Conservation (phyloP, 2,113 vertebrate species). For the Indri indri region DNA sequence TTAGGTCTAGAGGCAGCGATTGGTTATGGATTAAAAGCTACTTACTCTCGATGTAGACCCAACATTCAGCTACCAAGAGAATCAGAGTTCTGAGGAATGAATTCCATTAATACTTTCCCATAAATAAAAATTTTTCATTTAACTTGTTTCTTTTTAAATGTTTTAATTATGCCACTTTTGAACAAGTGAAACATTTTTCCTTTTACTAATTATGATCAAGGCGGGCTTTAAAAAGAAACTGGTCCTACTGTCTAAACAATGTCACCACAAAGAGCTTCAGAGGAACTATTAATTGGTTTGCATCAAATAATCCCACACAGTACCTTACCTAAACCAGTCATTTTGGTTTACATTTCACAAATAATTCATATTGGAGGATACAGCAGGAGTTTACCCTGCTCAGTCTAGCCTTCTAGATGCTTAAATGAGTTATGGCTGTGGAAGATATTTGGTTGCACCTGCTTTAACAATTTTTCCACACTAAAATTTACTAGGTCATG, state of each 20-base stretch:
- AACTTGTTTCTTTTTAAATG: background rate
- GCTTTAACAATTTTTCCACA: conserved; percentile 11
- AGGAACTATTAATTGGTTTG: background rate
- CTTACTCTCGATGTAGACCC: background rate
- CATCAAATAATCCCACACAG: background rate
- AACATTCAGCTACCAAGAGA: background rate
- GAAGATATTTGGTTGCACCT: background rate
- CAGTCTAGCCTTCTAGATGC: background rate
- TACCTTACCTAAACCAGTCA: background rate
- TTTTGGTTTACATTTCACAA: conserved; percentile 1
- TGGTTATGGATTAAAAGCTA: background rate
- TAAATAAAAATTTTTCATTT: background rate
- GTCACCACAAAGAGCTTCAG: background rate
- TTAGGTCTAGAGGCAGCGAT: background rate
- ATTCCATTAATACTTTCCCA: background rate
- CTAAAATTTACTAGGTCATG: conserved; percentile 1
- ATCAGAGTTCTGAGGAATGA: background rate
- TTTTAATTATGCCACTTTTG: background rate
- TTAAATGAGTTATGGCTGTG: background rate
- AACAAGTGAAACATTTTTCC: background rate
- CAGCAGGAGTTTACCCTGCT: background rate
- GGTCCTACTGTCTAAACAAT: background rate
- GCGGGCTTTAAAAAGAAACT: background rate
- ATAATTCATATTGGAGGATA: background rate
- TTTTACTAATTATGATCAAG: background rate